Conservation (phyloP, 2,113 vertebrate genomes). For the Ochotona curzoniae region DNA sequence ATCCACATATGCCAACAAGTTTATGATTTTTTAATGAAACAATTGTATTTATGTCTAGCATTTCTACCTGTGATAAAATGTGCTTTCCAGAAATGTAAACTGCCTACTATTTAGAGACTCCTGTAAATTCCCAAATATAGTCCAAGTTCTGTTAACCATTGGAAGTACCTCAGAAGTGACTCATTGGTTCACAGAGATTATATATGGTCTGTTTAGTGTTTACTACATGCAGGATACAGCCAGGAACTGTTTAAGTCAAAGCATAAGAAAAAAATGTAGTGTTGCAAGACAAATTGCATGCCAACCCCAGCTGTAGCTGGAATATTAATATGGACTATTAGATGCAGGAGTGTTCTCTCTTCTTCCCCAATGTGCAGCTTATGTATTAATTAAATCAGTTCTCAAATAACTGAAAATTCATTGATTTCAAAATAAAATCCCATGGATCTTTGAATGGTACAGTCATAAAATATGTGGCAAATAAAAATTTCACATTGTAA, state of each 20-base stretch:
- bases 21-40: background rate
- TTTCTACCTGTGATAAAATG: background rate
- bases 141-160: slow-evolving; percentile 10
- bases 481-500: slow-evolving; percentile 65
- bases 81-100: slow-evolving; percentile 31
- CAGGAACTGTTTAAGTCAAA: background rate
- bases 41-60: background rate
- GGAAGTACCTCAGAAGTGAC: background rate
- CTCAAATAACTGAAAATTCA: slow-evolving; percentile 32
- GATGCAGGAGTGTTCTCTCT: background rate
- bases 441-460: slow-evolving; percentile 31
- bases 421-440: slow-evolving; percentile 55
- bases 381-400: slow-evolving; percentile 54
- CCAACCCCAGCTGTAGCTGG: slow-evolving; percentile 9
- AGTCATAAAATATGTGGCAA: slow-evolving; percentile 44
- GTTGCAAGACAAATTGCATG: slow-evolving; percentile 8
- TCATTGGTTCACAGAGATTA: slow-evolving; percentile 14
- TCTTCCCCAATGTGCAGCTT: slow-evolving; percentile 22
- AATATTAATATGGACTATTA: background rate
- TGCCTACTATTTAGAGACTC: background rate
- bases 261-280: slow-evolving; percentile 7
- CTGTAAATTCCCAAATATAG: background rate
- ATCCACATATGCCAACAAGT: background rate
- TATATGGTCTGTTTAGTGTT: background rate
- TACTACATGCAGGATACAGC: background rate